Evolutionary conservation across 2,888 invertebrate species (phyloP), one percentile per base, ranked within the genome.

Genomic region (Drosophila hamatofila): DNA sequence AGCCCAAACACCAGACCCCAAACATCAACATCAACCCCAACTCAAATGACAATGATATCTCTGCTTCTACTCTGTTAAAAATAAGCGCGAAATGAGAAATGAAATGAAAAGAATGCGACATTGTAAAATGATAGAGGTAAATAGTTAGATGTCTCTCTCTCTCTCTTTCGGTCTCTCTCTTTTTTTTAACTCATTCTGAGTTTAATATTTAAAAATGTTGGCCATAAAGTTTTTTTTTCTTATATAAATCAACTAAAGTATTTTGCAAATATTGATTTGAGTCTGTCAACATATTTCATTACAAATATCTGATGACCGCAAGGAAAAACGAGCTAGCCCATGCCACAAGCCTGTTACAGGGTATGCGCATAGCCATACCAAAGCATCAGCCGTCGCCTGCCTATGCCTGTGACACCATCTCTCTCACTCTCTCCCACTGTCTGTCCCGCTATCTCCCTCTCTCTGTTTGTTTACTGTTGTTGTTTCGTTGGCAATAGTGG

Each of bases 401-500:
- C 42, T 57, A 49, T 42, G 11, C 42, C 14, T 48, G 18, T 42
- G 25, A 21, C 42, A 42, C 21, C 7, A 12, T 42, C 21, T 42
- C 2, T 21, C 16, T 51, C 41, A 2, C 21, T 42, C 25, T 25
- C 27, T 27, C 27, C 6, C 27, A 6, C 27, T 27, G 4, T 2
- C 9, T 33, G 12, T 35, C 11, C 11, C 41, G 3, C 18, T 18
- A 4, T 5, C 18, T 33, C 1, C 16, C 11, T 30, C 23, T 48
- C 25, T 39, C 39, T 54, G 54, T 39, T 25, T 72, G 54, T 59
- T n/a, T 52, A 48, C 37, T 61, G 70, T 41, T 62, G 56, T 21
- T 52, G 58, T 33, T 46, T 37, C 61, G 67, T 25, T 63, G 65
- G 30, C 65, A 62, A 33, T 63, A 57, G 30, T 70, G 55, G 16